phyloP scores from a whole-genome alignment of 2,113 vertebrate genomes.

The Patagioenas fasciata region DNA sequence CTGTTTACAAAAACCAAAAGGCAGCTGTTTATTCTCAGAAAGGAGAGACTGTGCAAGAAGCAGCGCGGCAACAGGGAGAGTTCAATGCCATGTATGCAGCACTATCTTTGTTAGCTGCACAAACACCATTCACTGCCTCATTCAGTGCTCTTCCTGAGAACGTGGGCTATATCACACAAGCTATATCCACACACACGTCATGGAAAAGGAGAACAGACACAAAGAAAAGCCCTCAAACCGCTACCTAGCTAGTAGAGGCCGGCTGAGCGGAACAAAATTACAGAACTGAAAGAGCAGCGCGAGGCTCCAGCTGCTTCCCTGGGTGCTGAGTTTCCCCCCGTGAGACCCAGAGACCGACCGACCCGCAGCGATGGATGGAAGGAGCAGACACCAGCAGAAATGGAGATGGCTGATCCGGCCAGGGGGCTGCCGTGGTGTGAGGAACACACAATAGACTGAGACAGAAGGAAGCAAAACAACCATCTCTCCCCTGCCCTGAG shows the following conservation, averaged over 20 bases:
- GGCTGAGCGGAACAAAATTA: neutral
- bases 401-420: neutral
- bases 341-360: neutral
- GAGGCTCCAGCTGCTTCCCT: neutral
- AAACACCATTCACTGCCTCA: neutral
- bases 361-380: neutral
- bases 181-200: accelerated
- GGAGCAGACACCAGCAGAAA: neutral
- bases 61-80: neutral
- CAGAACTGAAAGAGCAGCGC: neutral
- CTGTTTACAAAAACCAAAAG: neutral
- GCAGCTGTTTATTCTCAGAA: neutral
- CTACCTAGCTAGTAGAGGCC: neutral
- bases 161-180: accelerated
- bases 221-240: too few relatives aligned
- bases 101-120: neutral
- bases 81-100: accelerated
- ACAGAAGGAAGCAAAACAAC: neutral
- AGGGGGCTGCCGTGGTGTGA: neutral
- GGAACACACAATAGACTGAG: neutral
- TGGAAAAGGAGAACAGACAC: neutral
- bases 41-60: neutral
- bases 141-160: neutral
- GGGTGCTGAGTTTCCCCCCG: accelerated
- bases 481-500: neutral